Base-by-base conservation (phyloP, 2,113 vertebrate genomes). In the Scatophagus argus region DNA sequence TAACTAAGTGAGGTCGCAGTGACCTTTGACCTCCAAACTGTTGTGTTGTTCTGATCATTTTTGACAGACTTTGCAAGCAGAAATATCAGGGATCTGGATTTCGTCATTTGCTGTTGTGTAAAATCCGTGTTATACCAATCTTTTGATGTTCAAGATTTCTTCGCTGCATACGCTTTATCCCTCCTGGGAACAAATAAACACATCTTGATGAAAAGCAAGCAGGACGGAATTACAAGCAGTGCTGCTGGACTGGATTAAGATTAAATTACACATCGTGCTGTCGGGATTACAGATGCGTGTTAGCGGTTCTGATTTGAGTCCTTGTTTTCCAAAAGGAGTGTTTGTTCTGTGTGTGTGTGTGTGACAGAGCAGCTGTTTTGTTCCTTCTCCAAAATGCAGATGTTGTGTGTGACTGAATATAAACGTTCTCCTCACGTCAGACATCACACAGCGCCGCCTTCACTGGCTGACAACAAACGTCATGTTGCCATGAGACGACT, bases 211-310 rank as follows among this genome's bases (percentile, higher is more conserved):
- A 47, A 63, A 60, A 41, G 58, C 31, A n/a, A 31, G 54, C 29
- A 10, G 31, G 25, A 12, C 61, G 31, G n/a, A n/a, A 29, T 55
- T 41, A 47, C 13, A 3, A 19, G 34, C 46, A 21, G 44, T 6
- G 52, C 74, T n/a, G 23, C 39, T 10, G 65, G 61, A 49, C 51
- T 32, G 66, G 83, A 81, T 72, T 67, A 67, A 51, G 27, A 83
- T 61, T 47, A 75, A 66, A 77, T 67, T 23, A 65, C 36, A 72
- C 6, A 41, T 12, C 14, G 47, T 25, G 51, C 77, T 67, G 14
- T 39, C 3, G 74, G 41, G 66, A 89, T 85, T 85, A 69, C 9
- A 44, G 32, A 62, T 21, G 3, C 14, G n/a, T 46, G 14, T 41
- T 21, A 36, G 29, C 14, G 67, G 12, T 47, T 54, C 25, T n/a